Base-by-base conservation (phyloP, 2,113 vertebrate genomes). In the Chloropsis hardwickii region DNA sequence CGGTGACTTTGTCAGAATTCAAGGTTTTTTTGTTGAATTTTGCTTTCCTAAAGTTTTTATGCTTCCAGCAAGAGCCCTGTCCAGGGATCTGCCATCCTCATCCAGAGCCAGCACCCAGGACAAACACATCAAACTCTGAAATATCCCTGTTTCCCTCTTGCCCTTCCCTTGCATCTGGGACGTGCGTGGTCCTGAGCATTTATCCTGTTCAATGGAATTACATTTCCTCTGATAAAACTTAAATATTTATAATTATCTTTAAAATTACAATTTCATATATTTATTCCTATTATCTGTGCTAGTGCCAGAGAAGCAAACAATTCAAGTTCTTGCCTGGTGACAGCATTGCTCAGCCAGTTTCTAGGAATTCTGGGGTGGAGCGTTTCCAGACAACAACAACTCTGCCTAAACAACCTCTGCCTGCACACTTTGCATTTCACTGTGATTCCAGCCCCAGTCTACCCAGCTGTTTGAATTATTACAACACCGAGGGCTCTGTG, bases 71-170 rank as follows among this genome's bases (percentile, higher is more conserved):
- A 3, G 4, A 66, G 15, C 5, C 25, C 4, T 14, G 7, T 40
- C 22, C 40, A 35, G 33, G 40, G 14, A 47, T 11, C 12, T 67
- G 48, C 27, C 6, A 0, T 29, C 1, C 1, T 45, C 16, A 27
- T 23, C 25, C 48, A 48, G 40, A 17, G 5, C 22, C 54, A 73
- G 60, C 64, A 61, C 14, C 21, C 51, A 17, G 29, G 33, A 16
- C 27, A 64, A 67, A 21, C 39, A 6, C 45, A 28, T 28, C 13
- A 28, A 17, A 70, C 44, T 37, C 37, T 44, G 31, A 73, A 69
- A 48, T 48, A 6, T 42, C 58, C 45, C 24, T 27, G 9, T 10
- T 28, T 47, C 12, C 33, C 5, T 17, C 23, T 45, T 37, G 29
- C 35, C 42, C 47, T 69, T 69, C 61, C 37, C 17, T 31, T 53